Conservation (phyloP, 2,888 invertebrate genomes). For the Piscicola geometra region DNA sequence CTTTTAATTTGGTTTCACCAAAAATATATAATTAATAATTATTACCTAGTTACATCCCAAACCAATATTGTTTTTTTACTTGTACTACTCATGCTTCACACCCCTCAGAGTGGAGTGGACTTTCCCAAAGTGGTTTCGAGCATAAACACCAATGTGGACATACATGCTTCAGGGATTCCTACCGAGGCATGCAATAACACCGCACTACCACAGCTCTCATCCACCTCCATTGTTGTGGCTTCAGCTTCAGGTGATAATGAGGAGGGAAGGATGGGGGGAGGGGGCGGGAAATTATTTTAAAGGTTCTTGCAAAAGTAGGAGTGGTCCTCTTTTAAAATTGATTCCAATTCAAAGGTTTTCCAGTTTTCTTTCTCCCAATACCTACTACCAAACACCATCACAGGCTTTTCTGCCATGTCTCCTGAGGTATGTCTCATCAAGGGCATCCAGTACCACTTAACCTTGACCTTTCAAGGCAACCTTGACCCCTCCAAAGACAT, state of each 20-base stretch:
- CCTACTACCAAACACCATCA: no score
- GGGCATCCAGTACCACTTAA: not conserved
- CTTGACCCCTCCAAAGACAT: not conserved
- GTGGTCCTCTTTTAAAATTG: no score
- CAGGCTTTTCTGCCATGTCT: not conserved
- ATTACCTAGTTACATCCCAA: no score
- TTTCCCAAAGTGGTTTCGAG: not conserved
- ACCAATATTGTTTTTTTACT: no score
- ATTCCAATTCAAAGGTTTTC: no score
- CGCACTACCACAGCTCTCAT: not conserved
- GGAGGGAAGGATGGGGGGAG: not conserved
- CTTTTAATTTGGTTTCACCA: no score
- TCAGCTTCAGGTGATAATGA: not conserved
- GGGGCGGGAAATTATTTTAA: not conserved
- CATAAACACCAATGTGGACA: not conserved
- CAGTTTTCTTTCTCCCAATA: no score
- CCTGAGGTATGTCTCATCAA: conserved; percentile 14
- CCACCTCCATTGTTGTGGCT: not conserved
- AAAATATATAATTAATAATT: no score
- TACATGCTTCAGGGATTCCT: not conserved
- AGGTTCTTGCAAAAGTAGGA: no score
- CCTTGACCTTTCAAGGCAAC: not conserved
- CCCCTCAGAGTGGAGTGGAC: not conserved
- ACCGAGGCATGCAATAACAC: not conserved
- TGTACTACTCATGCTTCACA: no score